Evolutionary conservation across 2,113 vertebrate genomes (phyloP).

Genomic region (Promerops cafer): DNA sequence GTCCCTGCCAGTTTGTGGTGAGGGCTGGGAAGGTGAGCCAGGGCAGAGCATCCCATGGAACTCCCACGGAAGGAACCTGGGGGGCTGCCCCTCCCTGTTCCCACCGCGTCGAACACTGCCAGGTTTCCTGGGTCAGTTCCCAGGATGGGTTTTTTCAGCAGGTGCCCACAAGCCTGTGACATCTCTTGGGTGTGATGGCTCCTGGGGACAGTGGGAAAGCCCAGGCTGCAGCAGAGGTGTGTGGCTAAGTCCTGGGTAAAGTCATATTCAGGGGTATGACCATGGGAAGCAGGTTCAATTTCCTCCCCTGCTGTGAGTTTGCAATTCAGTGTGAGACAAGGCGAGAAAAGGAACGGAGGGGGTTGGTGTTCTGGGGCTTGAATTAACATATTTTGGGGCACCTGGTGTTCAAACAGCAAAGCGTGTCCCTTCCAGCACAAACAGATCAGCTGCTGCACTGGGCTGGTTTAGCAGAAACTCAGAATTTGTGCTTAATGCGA

Average conservation of each 20-base stretch:
- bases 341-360: not conserved
- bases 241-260: not conserved
- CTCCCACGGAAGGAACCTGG: accelerated
- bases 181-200: not conserved
- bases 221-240: not conserved
- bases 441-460: not conserved
- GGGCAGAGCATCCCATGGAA: not conserved
- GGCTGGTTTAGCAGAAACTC: not conserved
- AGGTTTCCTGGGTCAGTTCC: not conserved
- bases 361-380: not conserved
- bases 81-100: not conserved
- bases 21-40: not conserved
- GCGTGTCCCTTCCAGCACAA: not conserved
- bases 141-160: accelerated
- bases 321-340: not conserved
- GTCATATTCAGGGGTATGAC: not conserved
- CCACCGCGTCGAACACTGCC: accelerated
- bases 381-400: not conserved
- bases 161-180: not conserved
- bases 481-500: accelerated
- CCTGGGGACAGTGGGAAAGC: not conserved
- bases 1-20: not conserved
- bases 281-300: not conserved
- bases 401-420: not conserved
- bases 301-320: constrained; percentile 26